A percentile compares a stretch with the other conserved stretches of the same genome.
Evolutionary conservation across 2,888 invertebrate species (phyloP).

Genomic region (Alsophila aescularia): DNA sequence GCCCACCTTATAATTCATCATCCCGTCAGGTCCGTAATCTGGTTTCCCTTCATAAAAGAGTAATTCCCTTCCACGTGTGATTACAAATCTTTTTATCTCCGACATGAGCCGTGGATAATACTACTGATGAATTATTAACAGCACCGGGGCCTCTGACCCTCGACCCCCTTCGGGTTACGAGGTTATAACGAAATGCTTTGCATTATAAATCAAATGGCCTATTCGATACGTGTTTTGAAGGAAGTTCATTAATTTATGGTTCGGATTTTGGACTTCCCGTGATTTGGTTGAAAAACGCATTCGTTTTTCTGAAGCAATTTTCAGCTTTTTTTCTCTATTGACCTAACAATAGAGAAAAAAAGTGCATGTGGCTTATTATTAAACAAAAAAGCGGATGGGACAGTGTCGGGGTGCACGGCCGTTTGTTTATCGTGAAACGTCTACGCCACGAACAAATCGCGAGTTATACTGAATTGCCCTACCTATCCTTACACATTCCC

Average conservation of each 20-base stretch:
- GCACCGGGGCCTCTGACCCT: conserved; percentile 1
- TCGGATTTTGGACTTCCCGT: neutral
- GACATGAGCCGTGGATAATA: conserved; percentile 30
- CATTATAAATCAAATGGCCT: conserved; percentile 23
- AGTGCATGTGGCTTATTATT: no score
- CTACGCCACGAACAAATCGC: no score
- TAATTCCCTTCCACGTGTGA: conserved; percentile 31
- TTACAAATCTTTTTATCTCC: conserved; percentile 37
- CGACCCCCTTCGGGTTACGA: conserved; percentile 11
- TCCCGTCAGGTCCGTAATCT: conserved; percentile 16
- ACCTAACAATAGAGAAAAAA: no score
- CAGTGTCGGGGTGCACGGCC: no score
- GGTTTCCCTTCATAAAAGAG: conserved; percentile 27
- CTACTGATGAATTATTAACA: conserved; percentile 30
- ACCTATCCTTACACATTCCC: no score
- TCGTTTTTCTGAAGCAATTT: neutral
- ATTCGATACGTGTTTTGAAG: conserved; percentile 14
- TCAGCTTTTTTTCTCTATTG: no score
- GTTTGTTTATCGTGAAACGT: no score
- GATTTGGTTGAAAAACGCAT: neutral
- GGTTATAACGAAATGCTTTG: conserved; percentile 27
- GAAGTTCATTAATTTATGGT: conserved; percentile 10
- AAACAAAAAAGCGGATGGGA: no score
- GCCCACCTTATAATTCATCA: conserved; percentile 24
- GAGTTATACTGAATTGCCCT: no score